Percentiles rank a stretch among this genome's conserved stretches.
Conservation (phyloP, 1,140 invertebrate genomes). For the Kradibia gibbosae region DNA sequence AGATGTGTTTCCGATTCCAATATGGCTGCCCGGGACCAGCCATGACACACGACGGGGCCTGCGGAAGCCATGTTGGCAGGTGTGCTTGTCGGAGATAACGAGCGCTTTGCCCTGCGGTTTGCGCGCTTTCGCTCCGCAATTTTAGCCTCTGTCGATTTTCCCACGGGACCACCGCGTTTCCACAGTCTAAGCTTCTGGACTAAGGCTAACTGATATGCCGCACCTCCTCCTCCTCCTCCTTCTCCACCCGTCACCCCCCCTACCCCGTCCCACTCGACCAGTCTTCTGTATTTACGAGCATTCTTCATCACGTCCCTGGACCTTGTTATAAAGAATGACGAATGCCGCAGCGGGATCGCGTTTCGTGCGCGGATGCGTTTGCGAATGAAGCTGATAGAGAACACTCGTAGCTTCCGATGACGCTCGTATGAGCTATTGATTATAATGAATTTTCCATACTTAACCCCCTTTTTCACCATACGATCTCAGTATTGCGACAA, state of each 20-base stretch:
- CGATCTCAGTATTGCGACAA: background rate
- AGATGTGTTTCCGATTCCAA: conserved; percentile 64
- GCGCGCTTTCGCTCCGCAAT: background rate
- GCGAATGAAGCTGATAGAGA: background rate
- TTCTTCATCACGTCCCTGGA: too few species aligned
- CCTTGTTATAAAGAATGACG: background rate
- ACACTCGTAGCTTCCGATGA: background rate
- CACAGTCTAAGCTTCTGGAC: too few species aligned
- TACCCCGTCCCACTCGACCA: too few species aligned
- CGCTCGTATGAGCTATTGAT: too few species aligned
- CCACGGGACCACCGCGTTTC: too few species aligned
- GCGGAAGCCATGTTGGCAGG: conserved; percentile 74
- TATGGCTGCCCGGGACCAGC: conserved; percentile 70
- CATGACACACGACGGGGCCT: conserved; percentile 67
- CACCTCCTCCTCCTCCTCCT: too few species aligned
- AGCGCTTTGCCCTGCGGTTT: conserved; percentile 33
- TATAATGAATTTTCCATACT: too few species aligned
- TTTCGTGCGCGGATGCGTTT: background rate
- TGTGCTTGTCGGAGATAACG: conserved; percentile 69
- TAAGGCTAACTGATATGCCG: too few species aligned
- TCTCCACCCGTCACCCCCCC: too few species aligned
- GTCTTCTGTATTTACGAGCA: too few species aligned
- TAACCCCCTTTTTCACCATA: conserved; percentile 4
- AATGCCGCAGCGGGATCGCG: background rate
- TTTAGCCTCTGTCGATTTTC: background rate